Conservation (phyloP, 1,140 invertebrate genomes). For the Paraescarpia echinospica region DNA sequence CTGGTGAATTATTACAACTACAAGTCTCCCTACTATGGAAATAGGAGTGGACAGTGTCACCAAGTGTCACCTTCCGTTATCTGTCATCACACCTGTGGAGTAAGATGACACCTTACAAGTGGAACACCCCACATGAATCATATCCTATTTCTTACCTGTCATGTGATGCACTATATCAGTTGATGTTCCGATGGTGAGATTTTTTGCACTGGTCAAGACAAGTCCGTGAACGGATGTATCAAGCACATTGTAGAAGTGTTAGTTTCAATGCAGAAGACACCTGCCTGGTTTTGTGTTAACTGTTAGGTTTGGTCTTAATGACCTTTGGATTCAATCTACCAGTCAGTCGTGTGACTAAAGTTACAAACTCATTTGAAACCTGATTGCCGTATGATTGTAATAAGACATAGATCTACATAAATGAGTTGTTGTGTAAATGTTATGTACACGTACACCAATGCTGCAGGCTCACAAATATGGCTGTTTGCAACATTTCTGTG, state of each 20-base stretch:
- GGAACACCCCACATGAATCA: neutral
- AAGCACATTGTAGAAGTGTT: neutral
- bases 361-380: too few relatives aligned
- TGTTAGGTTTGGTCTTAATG: neutral
- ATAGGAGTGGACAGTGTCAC: neutral
- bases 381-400: too few relatives aligned
- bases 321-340: too few relatives aligned
- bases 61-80: neutral
- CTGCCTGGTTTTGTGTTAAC: neutral
- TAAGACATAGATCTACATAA: too few relatives aligned
- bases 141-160: neutral
- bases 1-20: too few relatives aligned
- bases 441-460: too few relatives aligned
- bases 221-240: neutral
- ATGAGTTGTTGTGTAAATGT: too few relatives aligned
- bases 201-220: neutral
- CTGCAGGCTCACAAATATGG: too few relatives aligned
- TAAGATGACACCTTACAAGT: neutral
- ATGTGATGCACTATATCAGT: neutral
- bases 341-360: too few relatives aligned
- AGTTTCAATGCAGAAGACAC: neutral
- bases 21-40: neutral
- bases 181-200: neutral
- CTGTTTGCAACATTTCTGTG: too few relatives aligned
- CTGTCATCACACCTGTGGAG: neutral